phyloP scores from a whole-genome alignment of 2,113 vertebrate genomes.

The Castor canadensis region DNA sequence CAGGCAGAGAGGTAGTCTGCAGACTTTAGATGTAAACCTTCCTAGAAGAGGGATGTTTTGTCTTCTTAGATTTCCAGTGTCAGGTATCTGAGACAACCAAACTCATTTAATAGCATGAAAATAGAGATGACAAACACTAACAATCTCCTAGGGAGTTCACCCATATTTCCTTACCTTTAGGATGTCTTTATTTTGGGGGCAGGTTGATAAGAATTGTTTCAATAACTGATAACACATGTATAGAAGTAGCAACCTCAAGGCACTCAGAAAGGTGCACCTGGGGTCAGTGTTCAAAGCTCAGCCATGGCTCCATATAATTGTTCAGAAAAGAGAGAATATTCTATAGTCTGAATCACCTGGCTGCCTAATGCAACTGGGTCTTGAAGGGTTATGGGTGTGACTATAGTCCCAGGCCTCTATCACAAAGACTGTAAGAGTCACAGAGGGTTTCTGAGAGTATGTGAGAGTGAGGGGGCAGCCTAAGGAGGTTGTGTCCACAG shows the following conservation, averaged over 20 bases:
- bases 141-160: not conserved
- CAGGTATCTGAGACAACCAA: not conserved
- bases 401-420: not conserved
- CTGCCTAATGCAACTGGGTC: not conserved
- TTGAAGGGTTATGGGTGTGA: not conserved
- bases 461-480: too few relatives aligned
- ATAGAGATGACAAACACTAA: not conserved
- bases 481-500: too few relatives aligned
- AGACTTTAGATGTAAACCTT: not conserved
- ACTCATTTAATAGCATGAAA: too few relatives aligned
- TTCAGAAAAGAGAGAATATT: not conserved
- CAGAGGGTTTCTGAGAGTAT: not conserved
- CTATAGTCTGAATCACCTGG: not conserved
- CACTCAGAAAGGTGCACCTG: not conserved
- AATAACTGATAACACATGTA: not conserved
- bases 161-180: not conserved
- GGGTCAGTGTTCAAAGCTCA: not conserved
- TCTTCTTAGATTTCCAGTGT: not conserved
- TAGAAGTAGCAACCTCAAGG: not conserved
- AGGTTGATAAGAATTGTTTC: too few relatives aligned
- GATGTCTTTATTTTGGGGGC: not conserved
- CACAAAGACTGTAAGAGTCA: conserved; percentile 17
- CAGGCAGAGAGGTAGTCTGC: not conserved
- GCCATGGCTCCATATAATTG: accelerated
- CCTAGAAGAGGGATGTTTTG: not conserved